Conservation (phyloP, 2,888 invertebrate species). For the Archips crataeganus region DNA sequence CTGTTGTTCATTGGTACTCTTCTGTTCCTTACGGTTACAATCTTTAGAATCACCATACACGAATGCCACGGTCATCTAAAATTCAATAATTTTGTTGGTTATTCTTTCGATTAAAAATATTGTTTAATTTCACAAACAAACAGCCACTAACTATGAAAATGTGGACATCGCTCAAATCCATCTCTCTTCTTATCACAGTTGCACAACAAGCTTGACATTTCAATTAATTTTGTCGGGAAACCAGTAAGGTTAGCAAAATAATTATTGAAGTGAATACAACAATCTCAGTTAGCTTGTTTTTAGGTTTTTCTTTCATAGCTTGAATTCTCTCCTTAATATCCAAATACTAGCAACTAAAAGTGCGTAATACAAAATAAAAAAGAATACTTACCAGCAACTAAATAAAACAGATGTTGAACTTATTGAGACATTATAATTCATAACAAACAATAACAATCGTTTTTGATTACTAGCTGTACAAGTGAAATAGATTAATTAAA, state of each 20-base stretch:
- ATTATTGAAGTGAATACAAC: neutral
- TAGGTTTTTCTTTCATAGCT: neutral
- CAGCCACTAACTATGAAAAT: conserved; percentile 30
- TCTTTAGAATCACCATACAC: neutral
- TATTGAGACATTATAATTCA: neutral
- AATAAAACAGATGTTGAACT: conserved; percentile 3
- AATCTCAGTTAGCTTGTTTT: neutral
- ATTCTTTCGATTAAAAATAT: neutral
- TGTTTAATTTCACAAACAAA: neutral
- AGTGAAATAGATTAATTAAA: neutral
- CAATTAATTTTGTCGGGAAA: conserved; percentile 23
- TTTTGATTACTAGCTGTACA: neutral
- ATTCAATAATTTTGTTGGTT: conserved; percentile 1
- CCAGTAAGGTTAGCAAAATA: conserved; percentile 23
- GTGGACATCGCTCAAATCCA: conserved; percentile 25
- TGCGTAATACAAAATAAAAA: neutral
- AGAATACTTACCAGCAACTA: neutral
- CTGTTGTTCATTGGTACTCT: neutral
- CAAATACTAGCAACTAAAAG: neutral
- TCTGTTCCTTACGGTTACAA: neutral
- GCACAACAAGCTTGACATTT: conserved; percentile 20
- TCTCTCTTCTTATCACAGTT: conserved; percentile 32
- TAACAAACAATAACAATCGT: neutral
- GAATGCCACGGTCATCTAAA: conserved; percentile 16
- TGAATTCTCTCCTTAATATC: neutral